Evolutionary conservation across 2,113 vertebrate species (phyloP), one percentile per base, ranked within the genome.

Genomic region (Toxostoma redivivum): DNA sequence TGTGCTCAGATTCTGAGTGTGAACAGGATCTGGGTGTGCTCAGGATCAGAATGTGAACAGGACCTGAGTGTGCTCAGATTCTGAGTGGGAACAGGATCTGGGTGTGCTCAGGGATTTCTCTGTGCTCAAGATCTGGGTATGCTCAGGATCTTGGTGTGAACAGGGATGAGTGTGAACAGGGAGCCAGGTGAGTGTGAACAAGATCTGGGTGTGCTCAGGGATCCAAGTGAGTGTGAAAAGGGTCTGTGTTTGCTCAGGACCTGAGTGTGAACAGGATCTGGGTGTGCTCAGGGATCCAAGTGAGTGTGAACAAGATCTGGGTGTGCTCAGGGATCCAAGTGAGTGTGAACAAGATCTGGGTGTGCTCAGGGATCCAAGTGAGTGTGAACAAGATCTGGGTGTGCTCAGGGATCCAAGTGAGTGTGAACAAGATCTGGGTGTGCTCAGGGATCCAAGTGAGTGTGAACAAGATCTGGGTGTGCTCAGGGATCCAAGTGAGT

Each of bases 181-280:
- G 12, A 37, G 21, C 9, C 13, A 13, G 10, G 5, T 40, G n/a
- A 3, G 1, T 25, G 23, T 44, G 71, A 17, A 0, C 27, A 51
- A 47, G n/a, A 12, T 9, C 3, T 38, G 20, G 0, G 4, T 33
- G 16, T 50, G 12, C 24, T 25, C 48, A 50, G 42, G 42, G 42
- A 40, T 40, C n/a, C n/a, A n/a, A n/a, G n/a, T n/a, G 38, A 40
- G 38, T 40, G 10, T 40, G 38, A 10, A 40, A 10, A 40, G 47
- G 20, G 22, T 47, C 45, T 47, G 19, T 11, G 45, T 20, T 9
- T 23, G 47, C 23, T 22, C 45, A 47, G 23, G 47, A 48, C 24
- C 47, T 48, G 12, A 22, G 11, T 48, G 23, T 50, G 12, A 7
- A 14, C 13, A 25, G 13, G 23, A 48, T 48, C 23, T 50, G 13